phyloP scores from a whole-genome alignment of 2,888 invertebrate species.

The Heliconius sara region DNA sequence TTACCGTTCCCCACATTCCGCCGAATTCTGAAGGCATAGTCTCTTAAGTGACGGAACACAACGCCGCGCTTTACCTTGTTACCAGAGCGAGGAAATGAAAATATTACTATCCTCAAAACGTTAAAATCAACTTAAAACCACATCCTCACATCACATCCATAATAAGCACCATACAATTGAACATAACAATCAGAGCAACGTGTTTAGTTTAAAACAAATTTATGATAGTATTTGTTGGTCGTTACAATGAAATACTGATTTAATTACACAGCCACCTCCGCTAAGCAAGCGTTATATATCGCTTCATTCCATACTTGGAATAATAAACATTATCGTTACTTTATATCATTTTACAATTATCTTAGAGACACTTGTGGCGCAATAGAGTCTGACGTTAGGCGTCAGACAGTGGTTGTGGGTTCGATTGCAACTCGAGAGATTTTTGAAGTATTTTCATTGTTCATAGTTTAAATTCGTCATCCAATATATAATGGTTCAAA shows the following conservation, averaged over 20 bases:
- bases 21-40: no score
- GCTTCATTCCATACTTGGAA: slow-evolving; percentile 36
- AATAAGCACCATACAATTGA: slow-evolving; percentile 37
- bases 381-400: neutral
- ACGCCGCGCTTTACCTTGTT: no score
- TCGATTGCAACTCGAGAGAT: neutral
- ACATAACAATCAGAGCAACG: slow-evolving; percentile 48
- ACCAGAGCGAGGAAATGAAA: no score
- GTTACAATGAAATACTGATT: slow-evolving; percentile 53
- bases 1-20: no score
- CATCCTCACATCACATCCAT: neutral
- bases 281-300: slow-evolving; percentile 36
- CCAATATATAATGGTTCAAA: no score
- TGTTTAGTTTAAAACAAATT: slow-evolving; percentile 51
- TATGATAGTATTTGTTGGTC: slow-evolving; percentile 48
- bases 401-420: neutral
- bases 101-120: neutral
- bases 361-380: neutral
- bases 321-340: slow-evolving; percentile 36
- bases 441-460: no score
- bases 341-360: slow-evolving; percentile 25
- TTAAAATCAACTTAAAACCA: neutral
- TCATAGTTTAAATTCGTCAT: no score
- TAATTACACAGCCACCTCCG: slow-evolving; percentile 51
- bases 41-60: no score